Evolutionary conservation across 1,140 invertebrate genomes (phyloP), one percentile per base, ranked within the genome.

Genomic region (Trichomalopsis sarcophagae): DNA sequence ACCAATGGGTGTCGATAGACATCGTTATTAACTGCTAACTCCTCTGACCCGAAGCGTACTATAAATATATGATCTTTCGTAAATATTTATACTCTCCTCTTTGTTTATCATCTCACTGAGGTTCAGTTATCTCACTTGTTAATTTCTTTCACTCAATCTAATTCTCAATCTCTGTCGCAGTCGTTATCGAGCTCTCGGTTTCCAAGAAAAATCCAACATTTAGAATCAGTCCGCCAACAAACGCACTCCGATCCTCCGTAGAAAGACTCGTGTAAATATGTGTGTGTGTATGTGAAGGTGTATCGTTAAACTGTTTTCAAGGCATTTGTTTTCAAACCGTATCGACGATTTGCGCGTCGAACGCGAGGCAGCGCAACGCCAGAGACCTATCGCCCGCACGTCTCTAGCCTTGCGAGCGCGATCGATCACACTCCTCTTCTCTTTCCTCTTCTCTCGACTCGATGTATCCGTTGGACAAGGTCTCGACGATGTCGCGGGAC

Each of bases 51-150:
- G 21, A 85, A 81, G 55, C 69, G 13, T 84, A 84, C 4, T 84
- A 23, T 75, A 36, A 62, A 71, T 71, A 71, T 71, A 71, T 33
- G 11, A 83, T 83, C 33, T 9, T 77, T 84, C 13, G 36, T 84
- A 62, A 33, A 23, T 68, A 21, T 47, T 68, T 44, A 75, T 75
- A 75, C 71, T 76, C 10, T 78, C 66, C n/a, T 69, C 62, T 33
- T 77, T 78, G 62, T 73, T 27, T 79, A 73, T 14, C 44, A 81
- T 81, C 62, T 85, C 78, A 85, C 79, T 77, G 23, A 81, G 62
- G 50, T 85, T 68, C 69, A 13, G 62, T 80, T 84, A 84, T 62
- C 69, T 80, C 77, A 84, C 83, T 85, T 79, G 78, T 84, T 74
- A 1, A 79, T 10, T 14, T 71, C n/a, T 71, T 36, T 17, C 14